Percentiles rank a stretch among this genome's conserved stretches.
phyloP scores from a whole-genome alignment of 2,797 vertebrate species.

The Cichlasoma orientale region DNA sequence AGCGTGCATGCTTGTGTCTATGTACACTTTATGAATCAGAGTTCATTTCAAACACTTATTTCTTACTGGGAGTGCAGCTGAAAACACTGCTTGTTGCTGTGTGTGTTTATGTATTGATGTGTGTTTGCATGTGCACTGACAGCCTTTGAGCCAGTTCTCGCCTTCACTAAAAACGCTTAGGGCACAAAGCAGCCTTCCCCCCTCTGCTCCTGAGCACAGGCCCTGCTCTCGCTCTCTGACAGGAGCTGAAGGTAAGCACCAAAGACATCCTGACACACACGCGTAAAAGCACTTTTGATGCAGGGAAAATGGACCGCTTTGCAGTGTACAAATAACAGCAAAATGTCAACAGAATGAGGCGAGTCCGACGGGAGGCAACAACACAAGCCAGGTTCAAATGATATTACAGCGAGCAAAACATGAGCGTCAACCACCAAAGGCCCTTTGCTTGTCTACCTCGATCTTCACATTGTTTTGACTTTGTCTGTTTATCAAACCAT shows the following conservation, averaged over 20 bases:
- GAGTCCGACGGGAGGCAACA: conserved; percentile 81
- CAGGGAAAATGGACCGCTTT: conserved; percentile 84
- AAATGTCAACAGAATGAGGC: conserved; percentile 81
- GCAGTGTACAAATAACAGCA: conserved; percentile 82
- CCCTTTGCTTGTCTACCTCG: conserved; percentile 65
- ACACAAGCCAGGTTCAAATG: conserved; percentile 80
- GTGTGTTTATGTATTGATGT: conserved; percentile 68
- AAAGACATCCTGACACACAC: conserved; percentile 83
- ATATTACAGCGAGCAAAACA: conserved; percentile 80
- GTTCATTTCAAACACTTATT: conserved; percentile 73
- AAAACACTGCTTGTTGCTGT: conserved; percentile 54
- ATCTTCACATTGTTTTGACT: conserved; percentile 64
- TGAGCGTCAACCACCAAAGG: conserved; percentile 73
- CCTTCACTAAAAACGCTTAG: conserved; percentile 83
- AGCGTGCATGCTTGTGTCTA: conserved; percentile 36
- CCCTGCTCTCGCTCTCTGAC: conserved; percentile 77
- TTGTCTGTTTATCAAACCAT: conserved; percentile 47
- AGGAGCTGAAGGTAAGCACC: conserved; percentile 84
- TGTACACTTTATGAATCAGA: conserved; percentile 49
- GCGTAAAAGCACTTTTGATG: conserved; percentile 83
- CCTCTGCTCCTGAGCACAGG: conserved; percentile 72
- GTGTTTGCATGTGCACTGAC: conserved; percentile 78
- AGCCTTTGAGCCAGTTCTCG: conserved; percentile 83
- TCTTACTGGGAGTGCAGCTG: conserved; percentile 73
- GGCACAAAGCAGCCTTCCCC: conserved; percentile 80